These are phyloP conservation scores for Muscicapa comitata DNA, from an alignment of 2,797 vertebrate genomes.

Conservation along the genomic window DNA sequence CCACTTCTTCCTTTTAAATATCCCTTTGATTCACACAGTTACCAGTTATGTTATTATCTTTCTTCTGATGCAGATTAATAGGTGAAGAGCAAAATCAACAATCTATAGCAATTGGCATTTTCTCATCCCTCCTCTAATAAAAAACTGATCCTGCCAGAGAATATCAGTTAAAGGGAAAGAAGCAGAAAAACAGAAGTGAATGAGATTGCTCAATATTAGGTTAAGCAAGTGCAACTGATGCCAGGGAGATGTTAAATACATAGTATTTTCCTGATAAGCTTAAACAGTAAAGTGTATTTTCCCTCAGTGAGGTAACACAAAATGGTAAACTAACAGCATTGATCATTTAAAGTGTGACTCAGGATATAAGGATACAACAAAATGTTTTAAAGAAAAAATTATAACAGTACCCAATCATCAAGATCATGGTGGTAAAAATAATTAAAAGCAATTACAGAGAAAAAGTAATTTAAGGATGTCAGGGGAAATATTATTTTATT, in stretches of 20 bases:
- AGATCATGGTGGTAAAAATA: not conserved
- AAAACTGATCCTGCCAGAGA: not conserved
- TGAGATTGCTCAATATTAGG: not conserved
- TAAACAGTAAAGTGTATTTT: not conserved
- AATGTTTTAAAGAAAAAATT: not conserved
- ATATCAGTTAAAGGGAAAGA: not conserved
- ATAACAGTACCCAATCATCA: not conserved
- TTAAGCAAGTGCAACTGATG: not conserved
- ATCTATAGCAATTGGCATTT: not conserved
- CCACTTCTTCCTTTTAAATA: not conserved
- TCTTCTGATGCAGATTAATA: not conserved
- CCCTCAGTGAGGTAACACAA: not conserved
- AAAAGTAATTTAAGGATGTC: not conserved
- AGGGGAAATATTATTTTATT: conserved; percentile 43
- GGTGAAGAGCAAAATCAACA: not conserved
- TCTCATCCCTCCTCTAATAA: not conserved
- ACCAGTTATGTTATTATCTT: not conserved
- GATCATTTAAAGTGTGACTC: not conserved
- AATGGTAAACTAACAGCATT: not conserved
- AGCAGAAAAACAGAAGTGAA: not conserved
- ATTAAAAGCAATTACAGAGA: not conserved
- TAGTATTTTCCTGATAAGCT: not conserved
- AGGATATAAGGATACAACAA: not conserved
- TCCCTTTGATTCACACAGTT: not conserved
- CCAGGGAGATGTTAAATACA: not conserved